phyloP scores from a whole-genome alignment of 2,888 invertebrate genomes.

The Teleiodes luculella region DNA sequence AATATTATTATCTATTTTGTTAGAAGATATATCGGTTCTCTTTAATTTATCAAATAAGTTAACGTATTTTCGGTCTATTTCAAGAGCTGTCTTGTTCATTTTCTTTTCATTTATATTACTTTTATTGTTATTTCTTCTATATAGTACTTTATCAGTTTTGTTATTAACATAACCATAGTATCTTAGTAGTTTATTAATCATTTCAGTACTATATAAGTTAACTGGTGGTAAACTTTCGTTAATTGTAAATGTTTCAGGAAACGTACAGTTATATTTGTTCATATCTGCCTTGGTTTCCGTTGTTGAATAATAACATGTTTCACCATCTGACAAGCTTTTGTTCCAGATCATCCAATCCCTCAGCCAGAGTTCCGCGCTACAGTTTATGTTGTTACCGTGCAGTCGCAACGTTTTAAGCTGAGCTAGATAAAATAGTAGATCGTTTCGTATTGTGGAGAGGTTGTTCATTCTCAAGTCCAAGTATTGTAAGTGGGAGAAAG shows the following conservation, averaged over 20 bases:
- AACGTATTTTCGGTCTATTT: conserved; percentile 30
- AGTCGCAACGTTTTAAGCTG: conserved; percentile 83
- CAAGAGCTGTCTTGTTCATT: conserved; percentile 27
- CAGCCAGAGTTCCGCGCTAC: conserved; percentile 82
- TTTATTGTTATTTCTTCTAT: conserved; percentile 30
- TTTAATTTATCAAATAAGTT: conserved; percentile 18
- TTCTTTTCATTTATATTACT: conserved; percentile 24
- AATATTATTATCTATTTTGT: conserved; percentile 45
- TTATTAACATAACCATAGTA: conserved; percentile 71
- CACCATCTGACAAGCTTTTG: conserved; percentile 53
- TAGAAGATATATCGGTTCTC: conserved; percentile 22
- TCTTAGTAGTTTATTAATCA: conserved; percentile 70
- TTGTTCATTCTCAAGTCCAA: conserved; percentile 84
- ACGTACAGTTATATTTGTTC: conserved; percentile 69
- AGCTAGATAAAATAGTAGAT: conserved; percentile 83
- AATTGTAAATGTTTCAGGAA: conserved; percentile 72
- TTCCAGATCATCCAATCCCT: conserved; percentile 82
- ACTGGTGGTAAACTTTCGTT: conserved; percentile 72
- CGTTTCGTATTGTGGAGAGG: conserved; percentile 78
- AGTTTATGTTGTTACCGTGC: conserved; percentile 85
- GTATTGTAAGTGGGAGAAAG: conserved; percentile 83
- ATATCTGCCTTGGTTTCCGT: conserved; percentile 64
- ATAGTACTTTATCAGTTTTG: conserved; percentile 57
- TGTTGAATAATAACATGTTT: conserved; percentile 69
- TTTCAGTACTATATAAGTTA: conserved; percentile 72